Conservation (phyloP, 2,888 invertebrate species). For the Resseliella maxima region DNA sequence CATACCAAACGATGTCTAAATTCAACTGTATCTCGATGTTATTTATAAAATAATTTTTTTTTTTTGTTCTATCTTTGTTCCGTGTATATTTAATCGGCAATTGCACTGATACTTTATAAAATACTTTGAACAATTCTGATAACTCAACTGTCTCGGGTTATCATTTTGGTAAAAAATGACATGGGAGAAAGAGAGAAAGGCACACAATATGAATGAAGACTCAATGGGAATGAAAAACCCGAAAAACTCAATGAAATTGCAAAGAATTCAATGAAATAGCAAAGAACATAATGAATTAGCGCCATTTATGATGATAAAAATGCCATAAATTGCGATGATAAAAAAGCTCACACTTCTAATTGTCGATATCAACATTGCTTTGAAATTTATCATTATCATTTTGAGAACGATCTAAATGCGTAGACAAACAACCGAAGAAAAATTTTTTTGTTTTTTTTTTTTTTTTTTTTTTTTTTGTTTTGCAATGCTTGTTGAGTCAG, state of each 20-base stretch:
- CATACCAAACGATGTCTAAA: not conserved
- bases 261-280: not conserved
- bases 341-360: too few species aligned
- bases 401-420: too few species aligned
- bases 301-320: not conserved
- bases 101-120: not conserved
- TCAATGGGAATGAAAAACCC: too few species aligned
- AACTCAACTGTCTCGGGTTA: not conserved
- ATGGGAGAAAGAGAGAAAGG: not conserved
- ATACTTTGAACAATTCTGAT: too few species aligned
- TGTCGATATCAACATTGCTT: not conserved
- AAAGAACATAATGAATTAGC: not conserved
- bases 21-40: constrained; percentile 8
- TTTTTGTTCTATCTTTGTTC: not conserved
- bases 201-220: not conserved
- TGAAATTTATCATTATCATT: too few species aligned
- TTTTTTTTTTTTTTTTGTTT: too few species aligned
- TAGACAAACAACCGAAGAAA: too few species aligned
- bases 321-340: too few species aligned
- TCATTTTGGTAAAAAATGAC: not conserved
- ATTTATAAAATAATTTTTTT: not conserved
- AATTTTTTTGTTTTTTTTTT: too few species aligned
- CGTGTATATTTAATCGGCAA: not conserved
- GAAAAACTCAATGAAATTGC: too few species aligned
- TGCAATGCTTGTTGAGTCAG: not conserved